Percentiles rank a stretch among this genome's conserved stretches.
phyloP scores from a whole-genome alignment of 2,113 vertebrate species.

The Neoarius graeffei region DNA sequence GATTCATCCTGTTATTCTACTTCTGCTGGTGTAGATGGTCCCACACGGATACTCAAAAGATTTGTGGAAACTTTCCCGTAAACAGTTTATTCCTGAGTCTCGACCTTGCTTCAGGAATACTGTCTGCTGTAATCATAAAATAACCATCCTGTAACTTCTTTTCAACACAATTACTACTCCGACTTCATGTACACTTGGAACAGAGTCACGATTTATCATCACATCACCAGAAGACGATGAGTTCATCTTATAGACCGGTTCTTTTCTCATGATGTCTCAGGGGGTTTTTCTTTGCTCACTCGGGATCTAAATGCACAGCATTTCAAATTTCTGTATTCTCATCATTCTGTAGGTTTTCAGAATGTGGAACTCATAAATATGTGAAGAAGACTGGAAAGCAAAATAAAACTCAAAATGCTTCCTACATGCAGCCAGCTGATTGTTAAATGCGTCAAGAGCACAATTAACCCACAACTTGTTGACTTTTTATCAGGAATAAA shows the following conservation, averaged over 20 bases:
- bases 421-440: too few species aligned
- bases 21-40: not conserved
- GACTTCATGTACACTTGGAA: not conserved
- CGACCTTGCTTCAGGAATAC: not conserved
- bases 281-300: not conserved
- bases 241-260: not conserved
- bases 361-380: too few species aligned
- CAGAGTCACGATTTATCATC: not conserved
- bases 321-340: too few species aligned
- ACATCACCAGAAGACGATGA: not conserved
- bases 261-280: not conserved
- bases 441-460: not conserved
- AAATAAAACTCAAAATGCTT: too few species aligned
- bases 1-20: not conserved
- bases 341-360: too few species aligned
- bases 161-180: not conserved
- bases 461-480: not conserved
- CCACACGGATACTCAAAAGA: not conserved
- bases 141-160: not conserved
- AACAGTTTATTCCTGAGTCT: not conserved
- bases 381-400: too few species aligned
- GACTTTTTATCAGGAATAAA: not conserved
- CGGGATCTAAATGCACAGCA: not conserved
- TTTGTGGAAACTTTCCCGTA: not conserved
- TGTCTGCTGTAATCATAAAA: not conserved